phyloP scores from a whole-genome alignment of 2,888 invertebrate genomes.

The Liodrosophila aerea region DNA sequence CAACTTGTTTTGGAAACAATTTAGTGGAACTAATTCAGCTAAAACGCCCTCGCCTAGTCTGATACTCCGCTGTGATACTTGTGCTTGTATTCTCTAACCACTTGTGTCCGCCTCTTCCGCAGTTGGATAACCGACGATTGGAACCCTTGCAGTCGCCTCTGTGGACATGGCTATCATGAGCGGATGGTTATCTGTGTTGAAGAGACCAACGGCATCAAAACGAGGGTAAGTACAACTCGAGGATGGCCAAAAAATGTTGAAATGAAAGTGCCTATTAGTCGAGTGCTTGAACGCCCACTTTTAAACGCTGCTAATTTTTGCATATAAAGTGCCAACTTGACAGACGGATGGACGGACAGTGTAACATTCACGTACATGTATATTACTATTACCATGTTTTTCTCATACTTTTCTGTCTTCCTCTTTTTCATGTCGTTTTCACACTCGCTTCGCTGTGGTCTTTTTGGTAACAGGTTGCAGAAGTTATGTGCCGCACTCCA shows the following conservation, averaged over 20 bases:
- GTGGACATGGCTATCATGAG: constrained; percentile 92
- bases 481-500: constrained; percentile 89
- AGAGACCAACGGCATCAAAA: constrained; percentile 90
- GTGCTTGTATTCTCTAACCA: constrained; percentile 39
- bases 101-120: constrained; percentile 69
- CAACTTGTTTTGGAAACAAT: constrained; percentile 50
- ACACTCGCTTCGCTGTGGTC: constrained; percentile 5
- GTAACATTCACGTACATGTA: constrained; percentile 9
- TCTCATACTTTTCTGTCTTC: constrained; percentile 10
- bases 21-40: constrained; percentile 55
- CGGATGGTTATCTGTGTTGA: constrained; percentile 93
- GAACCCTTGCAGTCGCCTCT: constrained; percentile 92
- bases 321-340: constrained; percentile 46
- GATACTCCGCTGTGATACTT: neutral
- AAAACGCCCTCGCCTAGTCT: constrained; percentile 30
- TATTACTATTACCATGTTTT: constrained; percentile 59
- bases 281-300: constrained; percentile 38
- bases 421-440: constrained; percentile 26
- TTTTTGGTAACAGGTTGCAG: constrained; percentile 85
- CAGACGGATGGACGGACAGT: constrained; percentile 14
- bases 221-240: constrained; percentile 84
- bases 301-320: constrained; percentile 63
- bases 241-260: constrained; percentile 25
- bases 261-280: constrained; percentile 58
- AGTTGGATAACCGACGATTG: constrained; percentile 96